Percentiles rank a stretch among this genome's conserved stretches.
These are phyloP conservation scores for Phallusia fumigata DNA, from an alignment of 23 tunicate genomes.

Conservation along the genomic window DNA sequence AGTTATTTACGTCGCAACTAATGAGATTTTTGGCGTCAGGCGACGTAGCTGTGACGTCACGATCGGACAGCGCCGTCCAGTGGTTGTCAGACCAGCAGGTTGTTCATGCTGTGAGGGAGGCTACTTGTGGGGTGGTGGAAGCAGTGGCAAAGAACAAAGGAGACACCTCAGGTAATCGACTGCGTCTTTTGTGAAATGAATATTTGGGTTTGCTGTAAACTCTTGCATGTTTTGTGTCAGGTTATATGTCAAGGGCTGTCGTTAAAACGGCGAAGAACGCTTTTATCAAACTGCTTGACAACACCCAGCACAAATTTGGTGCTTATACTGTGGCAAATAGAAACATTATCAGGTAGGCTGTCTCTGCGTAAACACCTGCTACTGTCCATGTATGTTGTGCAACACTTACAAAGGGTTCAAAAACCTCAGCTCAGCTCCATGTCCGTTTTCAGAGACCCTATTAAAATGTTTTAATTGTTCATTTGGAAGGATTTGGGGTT, in stretches of 20 bases:
- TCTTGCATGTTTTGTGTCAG: slow-evolving; percentile 12
- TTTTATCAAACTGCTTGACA: slow-evolving; percentile 47
- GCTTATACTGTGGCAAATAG: slow-evolving; percentile 14
- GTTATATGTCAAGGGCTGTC: slow-evolving; percentile 82
- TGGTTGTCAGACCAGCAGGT: slow-evolving; percentile 70
- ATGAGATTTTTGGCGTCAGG: not conserved
- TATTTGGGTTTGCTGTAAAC: not conserved
- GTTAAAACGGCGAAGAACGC: slow-evolving; percentile 79
- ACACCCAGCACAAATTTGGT: slow-evolving; percentile 48
- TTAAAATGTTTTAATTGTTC: no score
- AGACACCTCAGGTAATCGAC: slow-evolving; percentile 56
- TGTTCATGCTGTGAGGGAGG: slow-evolving; percentile 62
- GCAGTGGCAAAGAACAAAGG: slow-evolving; percentile 60
- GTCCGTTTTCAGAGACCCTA: no score
- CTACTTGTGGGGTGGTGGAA: slow-evolving; percentile 77
- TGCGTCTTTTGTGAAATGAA: no score
- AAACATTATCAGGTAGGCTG: slow-evolving; percentile 32
- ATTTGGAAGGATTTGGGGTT: no score
- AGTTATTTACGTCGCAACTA: not conserved
- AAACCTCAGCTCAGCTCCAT: no score
- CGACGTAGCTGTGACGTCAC: slow-evolving; percentile 43
- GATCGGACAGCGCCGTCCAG: slow-evolving; percentile 61
- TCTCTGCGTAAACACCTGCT: no score
- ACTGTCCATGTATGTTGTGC: no score
- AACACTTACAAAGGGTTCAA: no score